Evolutionary conservation across 2,888 invertebrate genomes (phyloP).

Genomic region (Andrena chrysosceles): DNA sequence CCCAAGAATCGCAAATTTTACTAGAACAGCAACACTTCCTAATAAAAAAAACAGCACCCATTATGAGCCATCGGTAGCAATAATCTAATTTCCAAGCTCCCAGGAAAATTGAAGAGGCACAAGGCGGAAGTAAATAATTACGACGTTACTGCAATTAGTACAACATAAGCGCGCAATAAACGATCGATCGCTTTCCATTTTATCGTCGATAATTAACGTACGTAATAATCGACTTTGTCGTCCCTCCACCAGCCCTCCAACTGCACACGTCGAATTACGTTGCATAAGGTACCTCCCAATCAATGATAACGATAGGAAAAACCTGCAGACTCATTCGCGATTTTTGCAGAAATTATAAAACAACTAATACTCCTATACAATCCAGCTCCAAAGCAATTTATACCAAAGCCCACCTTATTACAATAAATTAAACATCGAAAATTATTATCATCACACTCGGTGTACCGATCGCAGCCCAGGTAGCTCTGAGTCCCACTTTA

Average conservation of each 20-base stretch:
- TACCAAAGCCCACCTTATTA: no score
- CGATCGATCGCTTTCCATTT: constrained; percentile 56
- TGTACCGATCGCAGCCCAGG: no score
- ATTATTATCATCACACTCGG: no score
- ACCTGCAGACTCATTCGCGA: no score
- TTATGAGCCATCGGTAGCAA: not conserved
- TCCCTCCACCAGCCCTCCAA: not conserved
- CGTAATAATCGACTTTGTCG: constrained; percentile 58
- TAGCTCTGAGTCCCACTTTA: not conserved
- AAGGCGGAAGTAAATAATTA: constrained; percentile 46
- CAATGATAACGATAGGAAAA: not conserved
- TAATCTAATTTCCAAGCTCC: not conserved
- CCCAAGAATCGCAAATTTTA: no score
- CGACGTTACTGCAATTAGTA: constrained; percentile 54
- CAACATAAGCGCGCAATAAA: constrained; percentile 57
- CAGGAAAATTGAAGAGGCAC: not conserved
- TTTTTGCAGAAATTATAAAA: no score
- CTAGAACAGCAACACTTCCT: not conserved
- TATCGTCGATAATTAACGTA: constrained; percentile 54
- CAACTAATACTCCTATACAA: no score
- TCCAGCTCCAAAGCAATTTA: no score
- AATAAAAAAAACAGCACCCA: not conserved
- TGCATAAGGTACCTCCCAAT: constrained; percentile 21
- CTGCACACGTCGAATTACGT: constrained; percentile 4
- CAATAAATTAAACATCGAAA: no score